phyloP scores from a whole-genome alignment of 2,797 vertebrate species.

The Vireo griseus region DNA sequence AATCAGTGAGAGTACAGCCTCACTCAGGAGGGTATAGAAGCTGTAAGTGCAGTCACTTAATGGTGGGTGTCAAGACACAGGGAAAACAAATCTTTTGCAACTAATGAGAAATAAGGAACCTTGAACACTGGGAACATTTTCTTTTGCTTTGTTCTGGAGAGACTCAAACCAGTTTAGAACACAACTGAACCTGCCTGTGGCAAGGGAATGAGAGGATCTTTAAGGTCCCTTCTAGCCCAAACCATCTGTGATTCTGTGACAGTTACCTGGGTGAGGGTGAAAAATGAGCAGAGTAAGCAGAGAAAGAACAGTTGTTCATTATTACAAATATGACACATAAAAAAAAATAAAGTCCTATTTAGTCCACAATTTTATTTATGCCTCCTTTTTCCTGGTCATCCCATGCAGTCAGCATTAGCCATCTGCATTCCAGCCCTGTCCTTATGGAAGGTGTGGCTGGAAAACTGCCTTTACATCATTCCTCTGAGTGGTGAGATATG shows the following conservation, averaged over 20 bases:
- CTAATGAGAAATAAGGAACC: not conserved
- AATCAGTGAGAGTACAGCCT: not conserved
- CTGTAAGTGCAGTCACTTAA: not conserved
- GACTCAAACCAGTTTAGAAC: not conserved
- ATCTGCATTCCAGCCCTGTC: not conserved
- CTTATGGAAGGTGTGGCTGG: not conserved
- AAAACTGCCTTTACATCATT: not conserved
- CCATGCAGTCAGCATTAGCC: not conserved
- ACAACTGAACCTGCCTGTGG: not conserved
- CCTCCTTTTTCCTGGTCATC: not conserved
- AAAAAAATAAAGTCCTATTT: not conserved
- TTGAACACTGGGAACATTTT: not conserved
- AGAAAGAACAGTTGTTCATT: not conserved
- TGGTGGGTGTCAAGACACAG: not conserved
- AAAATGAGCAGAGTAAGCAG: not conserved
- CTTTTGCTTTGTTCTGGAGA: not conserved
- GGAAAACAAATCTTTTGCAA: not conserved
- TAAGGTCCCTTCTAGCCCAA: not conserved
- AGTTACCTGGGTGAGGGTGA: not conserved
- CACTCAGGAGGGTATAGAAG: not conserved
- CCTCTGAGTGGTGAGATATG: not conserved
- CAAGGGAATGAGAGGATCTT: not conserved
- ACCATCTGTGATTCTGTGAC: rapidly evolving
- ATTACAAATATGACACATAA: not conserved
- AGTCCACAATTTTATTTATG: not conserved